Percentiles rank a stretch among this genome's conserved stretches.
Evolutionary conservation across 2,113 vertebrate genomes (phyloP).

Genomic region (Arothron firmamentum): DNA sequence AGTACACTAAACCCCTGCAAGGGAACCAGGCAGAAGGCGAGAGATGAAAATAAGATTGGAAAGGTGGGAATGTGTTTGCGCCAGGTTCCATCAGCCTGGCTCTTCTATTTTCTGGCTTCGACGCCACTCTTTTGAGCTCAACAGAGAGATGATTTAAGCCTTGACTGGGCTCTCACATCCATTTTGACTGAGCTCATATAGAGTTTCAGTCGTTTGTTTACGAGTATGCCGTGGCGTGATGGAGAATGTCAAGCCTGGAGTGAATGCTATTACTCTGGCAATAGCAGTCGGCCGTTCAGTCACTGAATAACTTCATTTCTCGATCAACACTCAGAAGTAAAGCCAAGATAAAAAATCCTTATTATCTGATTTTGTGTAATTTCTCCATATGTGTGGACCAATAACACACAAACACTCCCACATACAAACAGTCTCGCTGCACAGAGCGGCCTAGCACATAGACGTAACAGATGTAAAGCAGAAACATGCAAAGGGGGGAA

Average conservation of each 20-base stretch:
- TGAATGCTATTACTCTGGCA: slow-evolving; percentile 52
- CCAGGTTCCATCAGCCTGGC: slow-evolving; percentile 74
- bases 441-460: slow-evolving; percentile 10
- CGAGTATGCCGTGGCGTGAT: slow-evolving; percentile 65
- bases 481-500: slow-evolving; percentile 1
- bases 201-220: slow-evolving; percentile 70
- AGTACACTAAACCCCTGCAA: slow-evolving; percentile 76
- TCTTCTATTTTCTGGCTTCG: slow-evolving; percentile 70
- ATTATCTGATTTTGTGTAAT: slow-evolving; percentile 47
- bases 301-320: slow-evolving; percentile 57
- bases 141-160: slow-evolving; percentile 74
- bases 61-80: slow-evolving; percentile 75
- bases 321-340: slow-evolving; percentile 43
- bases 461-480: slow-evolving; percentile 25
- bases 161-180: slow-evolving; percentile 67
- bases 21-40: slow-evolving; percentile 69
- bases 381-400: slow-evolving; percentile 31
- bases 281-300: slow-evolving; percentile 53
- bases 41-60: slow-evolving; percentile 77
- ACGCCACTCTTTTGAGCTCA: slow-evolving; percentile 70
- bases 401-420: slow-evolving; percentile 33
- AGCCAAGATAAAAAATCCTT: slow-evolving; percentile 31
- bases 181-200: slow-evolving; percentile 71
- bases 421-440: slow-evolving; percentile 17
- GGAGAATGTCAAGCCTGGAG: slow-evolving; percentile 63